Evolutionary conservation across 2,113 vertebrate genomes (phyloP).

Genomic region (Scopus umbretta): DNA sequence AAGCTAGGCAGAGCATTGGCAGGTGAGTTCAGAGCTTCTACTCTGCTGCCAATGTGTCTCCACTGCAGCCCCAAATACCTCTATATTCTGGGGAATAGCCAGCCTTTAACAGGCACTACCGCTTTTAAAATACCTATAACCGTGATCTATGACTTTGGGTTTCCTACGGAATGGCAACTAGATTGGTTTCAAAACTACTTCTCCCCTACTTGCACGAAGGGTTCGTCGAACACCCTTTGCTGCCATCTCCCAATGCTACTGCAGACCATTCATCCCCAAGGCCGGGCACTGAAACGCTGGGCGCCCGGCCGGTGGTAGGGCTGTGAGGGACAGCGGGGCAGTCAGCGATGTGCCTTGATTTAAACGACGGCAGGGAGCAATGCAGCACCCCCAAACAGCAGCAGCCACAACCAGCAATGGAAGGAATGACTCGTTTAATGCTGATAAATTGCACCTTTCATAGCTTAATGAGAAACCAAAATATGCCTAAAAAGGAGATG

Average conservation of each 20-base stretch:
- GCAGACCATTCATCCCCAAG: not conserved
- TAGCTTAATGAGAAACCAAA: not conserved
- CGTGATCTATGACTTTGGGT: slow-evolving; percentile 44
- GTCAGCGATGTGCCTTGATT: not conserved
- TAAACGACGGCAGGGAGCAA: not conserved
- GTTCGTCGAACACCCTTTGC: not conserved
- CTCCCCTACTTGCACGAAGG: not conserved
- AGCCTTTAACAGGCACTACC: slow-evolving; percentile 18
- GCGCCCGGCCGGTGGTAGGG: accelerated
- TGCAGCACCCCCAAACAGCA: not conserved
- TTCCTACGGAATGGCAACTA: slow-evolving; percentile 25
- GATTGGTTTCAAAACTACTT: slow-evolving; percentile 36
- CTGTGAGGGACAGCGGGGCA: accelerated
- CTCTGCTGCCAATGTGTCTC: not conserved
- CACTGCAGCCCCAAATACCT: not conserved
- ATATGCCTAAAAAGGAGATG: not conserved
- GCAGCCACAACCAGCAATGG: not conserved
- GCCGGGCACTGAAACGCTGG: accelerated
- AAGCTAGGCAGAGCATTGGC: slow-evolving; percentile 43
- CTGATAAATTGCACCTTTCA: not conserved
- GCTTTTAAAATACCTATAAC: slow-evolving; percentile 50
- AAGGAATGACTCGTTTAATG: not conserved
- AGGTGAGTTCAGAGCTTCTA: slow-evolving; percentile 37
- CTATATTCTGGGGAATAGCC: slow-evolving; percentile 16
- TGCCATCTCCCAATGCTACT: not conserved